Conservation (phyloP, 2,113 vertebrate genomes). For the Phalacrocorax carbo region DNA sequence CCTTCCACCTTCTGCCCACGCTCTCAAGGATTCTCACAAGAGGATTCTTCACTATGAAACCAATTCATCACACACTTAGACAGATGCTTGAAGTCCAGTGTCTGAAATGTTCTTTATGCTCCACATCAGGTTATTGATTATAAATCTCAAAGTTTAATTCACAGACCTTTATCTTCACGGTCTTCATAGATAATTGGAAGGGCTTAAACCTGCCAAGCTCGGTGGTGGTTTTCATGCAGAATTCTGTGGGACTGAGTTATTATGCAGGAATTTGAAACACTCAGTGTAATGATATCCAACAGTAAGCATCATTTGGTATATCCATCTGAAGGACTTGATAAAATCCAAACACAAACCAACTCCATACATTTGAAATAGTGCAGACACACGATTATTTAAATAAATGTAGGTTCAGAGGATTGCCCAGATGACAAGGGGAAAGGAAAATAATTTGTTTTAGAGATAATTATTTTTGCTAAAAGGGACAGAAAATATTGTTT, state of each 20-base stretch:
- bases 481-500: not conserved
- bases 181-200: not conserved
- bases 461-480: not conserved
- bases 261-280: not conserved
- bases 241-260: not conserved
- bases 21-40: not conserved
- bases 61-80: not conserved
- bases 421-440: not conserved
- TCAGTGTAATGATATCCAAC: not conserved
- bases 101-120: not conserved
- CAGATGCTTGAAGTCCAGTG: fast-evolving
- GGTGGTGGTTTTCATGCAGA: not conserved
- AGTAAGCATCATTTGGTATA: not conserved
- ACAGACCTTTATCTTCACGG: not conserved
- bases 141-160: not conserved
- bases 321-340: not conserved
- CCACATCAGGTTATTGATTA: not conserved
- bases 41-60: not conserved
- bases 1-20: not conserved
- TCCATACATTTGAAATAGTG: not conserved
- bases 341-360: not conserved
- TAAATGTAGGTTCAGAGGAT: not conserved
- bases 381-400: not conserved
- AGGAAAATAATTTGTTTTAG: not conserved
- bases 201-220: not conserved